These are phyloP conservation scores for Miichthys miiuy DNA, from an alignment of 2,797 vertebrate species.

Conservation along the genomic window DNA sequence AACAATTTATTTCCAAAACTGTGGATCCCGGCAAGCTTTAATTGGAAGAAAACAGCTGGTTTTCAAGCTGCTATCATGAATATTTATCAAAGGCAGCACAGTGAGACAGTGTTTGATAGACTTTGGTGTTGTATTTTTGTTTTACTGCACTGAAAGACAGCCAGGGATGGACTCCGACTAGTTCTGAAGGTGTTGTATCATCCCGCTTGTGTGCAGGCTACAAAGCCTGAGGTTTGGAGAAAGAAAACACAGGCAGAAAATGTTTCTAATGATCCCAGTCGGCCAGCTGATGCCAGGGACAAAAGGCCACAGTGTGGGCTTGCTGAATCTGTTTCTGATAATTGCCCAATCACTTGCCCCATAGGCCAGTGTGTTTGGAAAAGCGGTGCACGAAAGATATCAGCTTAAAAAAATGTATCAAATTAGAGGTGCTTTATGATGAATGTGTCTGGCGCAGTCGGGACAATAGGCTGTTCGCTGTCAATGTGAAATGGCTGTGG, in stretches of 20 bases:
- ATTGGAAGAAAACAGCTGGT: constrained; percentile 85
- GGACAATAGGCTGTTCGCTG: constrained; percentile 62
- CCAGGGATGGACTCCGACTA: constrained; percentile 59
- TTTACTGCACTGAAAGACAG: constrained; percentile 51
- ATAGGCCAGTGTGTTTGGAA: constrained; percentile 54
- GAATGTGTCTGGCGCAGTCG: constrained; percentile 49
- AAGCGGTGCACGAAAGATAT: constrained; percentile 52
- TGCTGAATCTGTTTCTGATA: constrained; percentile 72
- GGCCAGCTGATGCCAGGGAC: constrained; percentile 59
- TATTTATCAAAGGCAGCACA: constrained; percentile 82
- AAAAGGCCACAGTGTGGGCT: constrained; percentile 62
- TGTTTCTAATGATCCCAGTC: constrained; percentile 67
- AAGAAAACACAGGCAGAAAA: constrained; percentile 59
- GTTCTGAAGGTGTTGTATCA: constrained; percentile 65
- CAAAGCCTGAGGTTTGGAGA: constrained; percentile 58
- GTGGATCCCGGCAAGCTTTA: constrained; percentile 74
- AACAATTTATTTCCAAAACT: constrained; percentile 80
- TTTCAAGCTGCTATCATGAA: constrained; percentile 83
- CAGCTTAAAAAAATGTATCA: constrained; percentile 47
- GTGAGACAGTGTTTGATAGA: constrained; percentile 73
- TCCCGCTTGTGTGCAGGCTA: constrained; percentile 48
- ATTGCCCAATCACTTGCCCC: constrained; percentile 77
- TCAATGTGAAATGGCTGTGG: constrained; percentile 59
- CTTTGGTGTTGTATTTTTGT: constrained; percentile 49
- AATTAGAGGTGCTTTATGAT: constrained; percentile 64